A percentile compares a stretch with the other conserved stretches of the same genome.
These are phyloP conservation scores for Dreissena polymorpha DNA, from an alignment of 1,140 invertebrate species.

Conservation along the genomic window DNA sequence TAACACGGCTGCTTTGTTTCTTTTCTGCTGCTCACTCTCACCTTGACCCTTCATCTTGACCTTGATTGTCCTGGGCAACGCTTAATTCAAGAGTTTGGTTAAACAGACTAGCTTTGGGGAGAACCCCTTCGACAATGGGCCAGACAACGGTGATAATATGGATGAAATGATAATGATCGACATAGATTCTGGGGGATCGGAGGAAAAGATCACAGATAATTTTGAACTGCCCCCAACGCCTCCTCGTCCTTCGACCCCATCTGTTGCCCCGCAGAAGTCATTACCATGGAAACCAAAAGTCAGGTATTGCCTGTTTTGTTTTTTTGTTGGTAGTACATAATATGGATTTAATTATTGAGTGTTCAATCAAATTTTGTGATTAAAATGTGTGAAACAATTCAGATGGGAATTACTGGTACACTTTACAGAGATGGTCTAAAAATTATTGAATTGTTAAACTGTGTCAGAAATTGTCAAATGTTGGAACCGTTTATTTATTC, in stretches of 20 bases:
- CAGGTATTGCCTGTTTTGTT: no score
- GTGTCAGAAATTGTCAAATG: no score
- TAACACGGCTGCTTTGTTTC: constrained; percentile 63
- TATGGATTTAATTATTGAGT: no score
- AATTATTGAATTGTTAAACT: no score
- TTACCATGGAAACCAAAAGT: constrained; percentile 98
- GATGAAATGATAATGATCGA: constrained; percentile 71
- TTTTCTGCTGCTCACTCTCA: constrained; percentile 61
- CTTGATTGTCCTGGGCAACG: constrained; percentile 46
- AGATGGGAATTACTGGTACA: no score
- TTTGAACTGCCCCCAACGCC: constrained; percentile 72
- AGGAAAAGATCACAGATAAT: constrained; percentile 59
- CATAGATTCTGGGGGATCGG: constrained; percentile 65
- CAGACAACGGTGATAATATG: constrained; percentile 70
- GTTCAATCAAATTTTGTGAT: no score
- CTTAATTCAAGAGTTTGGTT: constrained; percentile 85
- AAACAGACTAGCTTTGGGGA: constrained; percentile 95
- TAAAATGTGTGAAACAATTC: no score
- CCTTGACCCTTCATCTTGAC: constrained; percentile 34
- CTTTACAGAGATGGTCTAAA: no score
- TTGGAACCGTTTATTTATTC: no score
- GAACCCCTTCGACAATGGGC: constrained; percentile 84
- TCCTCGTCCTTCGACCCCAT: constrained; percentile 73
- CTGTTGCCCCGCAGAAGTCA: constrained; percentile 78
- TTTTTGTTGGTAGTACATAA: neutral